A percentile compares a stretch with the other conserved stretches of the same genome.
Conservation (phyloP, 2,888 invertebrate genomes). For the Hydrotaea cyrtoneurina region DNA sequence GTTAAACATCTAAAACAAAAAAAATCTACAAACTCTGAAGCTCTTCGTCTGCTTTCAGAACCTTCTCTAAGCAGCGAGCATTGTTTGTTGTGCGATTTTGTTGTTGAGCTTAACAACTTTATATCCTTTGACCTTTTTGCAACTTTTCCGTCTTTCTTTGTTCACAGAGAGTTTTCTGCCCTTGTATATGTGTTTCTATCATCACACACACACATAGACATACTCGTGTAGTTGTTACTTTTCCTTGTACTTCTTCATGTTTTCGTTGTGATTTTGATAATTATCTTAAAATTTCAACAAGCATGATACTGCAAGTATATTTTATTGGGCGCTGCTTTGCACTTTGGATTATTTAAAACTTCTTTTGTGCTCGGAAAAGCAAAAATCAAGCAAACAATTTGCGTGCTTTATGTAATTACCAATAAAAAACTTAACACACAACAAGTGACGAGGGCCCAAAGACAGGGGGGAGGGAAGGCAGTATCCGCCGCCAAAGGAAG, state of each 20-base stretch:
- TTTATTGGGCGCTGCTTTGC: neutral
- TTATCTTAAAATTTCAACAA: conserved; percentile 45
- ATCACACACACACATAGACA: neutral
- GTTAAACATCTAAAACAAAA: too few species aligned
- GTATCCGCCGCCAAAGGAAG: neutral
- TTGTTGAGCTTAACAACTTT: conserved; percentile 23
- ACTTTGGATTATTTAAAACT: neutral
- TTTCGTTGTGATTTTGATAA: conserved; percentile 48
- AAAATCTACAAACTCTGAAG: too few species aligned
- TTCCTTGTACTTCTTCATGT: conserved; percentile 17
- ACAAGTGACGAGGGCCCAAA: neutral
- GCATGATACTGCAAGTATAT: conserved; percentile 33
- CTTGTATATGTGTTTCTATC: neutral
- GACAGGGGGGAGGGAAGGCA: neutral
- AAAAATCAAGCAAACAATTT: conserved; percentile 36
- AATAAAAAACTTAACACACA: conserved; percentile 31
- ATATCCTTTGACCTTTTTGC: conserved; percentile 30
- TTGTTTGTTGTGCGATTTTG: neutral
- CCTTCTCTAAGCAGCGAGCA: neutral
- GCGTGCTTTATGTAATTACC: conserved; percentile 46
- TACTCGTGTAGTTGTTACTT: neutral
- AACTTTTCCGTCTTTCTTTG: neutral
- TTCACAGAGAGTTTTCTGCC: neutral
- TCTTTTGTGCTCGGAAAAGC: neutral
- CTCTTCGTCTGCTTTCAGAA: neutral